Evolutionary conservation across 2,113 vertebrate species (phyloP).

Genomic region (Protobothrops mucrosquamatus): DNA sequence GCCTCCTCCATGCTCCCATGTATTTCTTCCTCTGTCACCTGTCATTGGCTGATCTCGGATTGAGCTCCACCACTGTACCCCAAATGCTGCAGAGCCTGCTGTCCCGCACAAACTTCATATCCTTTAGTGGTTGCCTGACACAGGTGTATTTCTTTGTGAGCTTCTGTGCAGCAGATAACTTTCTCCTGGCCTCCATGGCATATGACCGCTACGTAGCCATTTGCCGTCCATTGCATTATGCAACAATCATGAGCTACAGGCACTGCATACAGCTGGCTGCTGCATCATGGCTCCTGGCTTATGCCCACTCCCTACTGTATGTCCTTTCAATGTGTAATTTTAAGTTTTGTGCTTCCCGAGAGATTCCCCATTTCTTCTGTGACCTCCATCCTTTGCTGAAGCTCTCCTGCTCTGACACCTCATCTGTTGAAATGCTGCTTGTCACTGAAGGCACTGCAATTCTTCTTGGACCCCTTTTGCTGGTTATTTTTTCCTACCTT

Average conservation of each 20-base stretch:
- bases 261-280: neutral
- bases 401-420: conserved; percentile 43
- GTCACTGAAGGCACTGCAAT: conserved; percentile 12
- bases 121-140: neutral
- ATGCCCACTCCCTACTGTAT: neutral
- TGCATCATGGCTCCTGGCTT: neutral
- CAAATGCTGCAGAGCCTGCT: neutral
- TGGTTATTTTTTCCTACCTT: conserved; percentile 44
- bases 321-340: neutral
- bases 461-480: conserved; percentile 43
- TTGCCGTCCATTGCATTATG: neutral
- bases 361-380: conserved; percentile 50
- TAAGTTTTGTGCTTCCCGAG: conserved; percentile 6
- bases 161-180: neutral
- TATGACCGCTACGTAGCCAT: neutral
- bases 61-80: neutral
- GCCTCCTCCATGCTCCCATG: neutral
- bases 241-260: neutral
- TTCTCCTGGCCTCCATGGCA: neutral
- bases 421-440: neutral
- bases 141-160: neutral
- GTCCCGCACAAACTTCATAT: neutral
- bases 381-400: conserved; percentile 48
- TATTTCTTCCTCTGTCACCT: neutral
- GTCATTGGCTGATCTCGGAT: neutral